phyloP scores from a whole-genome alignment of 2,113 vertebrate species.

The Chiloscyllium plagiosum region DNA sequence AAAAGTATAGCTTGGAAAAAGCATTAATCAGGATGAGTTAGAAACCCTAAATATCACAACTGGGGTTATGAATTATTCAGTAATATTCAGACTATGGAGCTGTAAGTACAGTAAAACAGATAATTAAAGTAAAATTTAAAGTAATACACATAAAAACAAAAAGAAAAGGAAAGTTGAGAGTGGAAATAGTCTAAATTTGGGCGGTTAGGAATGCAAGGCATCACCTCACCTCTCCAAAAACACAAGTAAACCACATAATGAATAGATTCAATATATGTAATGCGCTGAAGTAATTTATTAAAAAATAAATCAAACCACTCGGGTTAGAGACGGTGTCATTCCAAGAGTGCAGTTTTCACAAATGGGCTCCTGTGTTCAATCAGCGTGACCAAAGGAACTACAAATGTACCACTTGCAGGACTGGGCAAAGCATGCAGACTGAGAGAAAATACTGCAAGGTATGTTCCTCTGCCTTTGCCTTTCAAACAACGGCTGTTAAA shows the following conservation, averaged over 20 bases:
- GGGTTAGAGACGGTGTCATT: constrained; percentile 1
- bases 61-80: background rate
- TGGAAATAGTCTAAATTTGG: background rate
- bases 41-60: background rate
- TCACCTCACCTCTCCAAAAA: background rate
- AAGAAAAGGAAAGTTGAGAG: background rate
- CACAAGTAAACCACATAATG: background rate
- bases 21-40: background rate
- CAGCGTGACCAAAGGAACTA: constrained; percentile 4
- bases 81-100: background rate
- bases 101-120: constrained; percentile 5
- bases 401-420: background rate
- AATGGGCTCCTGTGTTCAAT: background rate
- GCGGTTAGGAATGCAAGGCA: background rate
- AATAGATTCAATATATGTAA: background rate
- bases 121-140: constrained; percentile 14
- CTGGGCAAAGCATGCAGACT: background rate
- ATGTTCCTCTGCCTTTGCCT: background rate
- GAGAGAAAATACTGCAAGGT: background rate
- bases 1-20: constrained; percentile 43
- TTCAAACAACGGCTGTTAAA: constrained; percentile 21
- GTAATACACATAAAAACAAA: background rate
- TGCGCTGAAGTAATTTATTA: background rate
- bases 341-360: background rate
- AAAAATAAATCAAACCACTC: constrained; percentile 32